Conservation (phyloP, 2,113 vertebrate genomes). For the Corvus cornix region DNA sequence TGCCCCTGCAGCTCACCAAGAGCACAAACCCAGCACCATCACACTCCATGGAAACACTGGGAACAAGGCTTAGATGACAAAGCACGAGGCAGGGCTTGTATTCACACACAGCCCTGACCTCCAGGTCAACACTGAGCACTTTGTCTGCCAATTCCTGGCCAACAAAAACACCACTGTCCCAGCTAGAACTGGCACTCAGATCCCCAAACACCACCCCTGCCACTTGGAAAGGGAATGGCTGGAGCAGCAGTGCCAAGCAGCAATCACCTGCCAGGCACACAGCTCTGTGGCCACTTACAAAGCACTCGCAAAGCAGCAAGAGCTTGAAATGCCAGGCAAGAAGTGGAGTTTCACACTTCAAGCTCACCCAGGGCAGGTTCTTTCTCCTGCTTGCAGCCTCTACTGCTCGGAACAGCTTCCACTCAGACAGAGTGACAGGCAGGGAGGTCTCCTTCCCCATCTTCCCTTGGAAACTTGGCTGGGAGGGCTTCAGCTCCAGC, state of each 20-base stretch:
- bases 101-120: background rate
- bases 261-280: background rate
- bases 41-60: background rate
- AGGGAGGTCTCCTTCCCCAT: conserved; percentile 73
- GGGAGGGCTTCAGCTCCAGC: conserved; percentile 71
- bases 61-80: background rate
- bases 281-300: background rate
- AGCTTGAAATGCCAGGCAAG: background rate
- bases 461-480: conserved; percentile 58
- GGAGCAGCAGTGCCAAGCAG: background rate
- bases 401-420: conserved; percentile 76
- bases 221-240: background rate
- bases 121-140: background rate
- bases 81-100: background rate
- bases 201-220: background rate
- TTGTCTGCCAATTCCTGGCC: background rate
- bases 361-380: conserved; percentile 75
- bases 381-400: conserved; percentile 71
- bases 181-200: background rate
- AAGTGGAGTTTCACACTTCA: background rate
- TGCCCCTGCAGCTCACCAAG: background rate
- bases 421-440: conserved; percentile 75
- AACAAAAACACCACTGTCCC: background rate
- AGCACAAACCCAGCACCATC: background rate
- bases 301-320: background rate